Conservation (phyloP, 2,113 vertebrate species). For the Cinclus cinclus region DNA sequence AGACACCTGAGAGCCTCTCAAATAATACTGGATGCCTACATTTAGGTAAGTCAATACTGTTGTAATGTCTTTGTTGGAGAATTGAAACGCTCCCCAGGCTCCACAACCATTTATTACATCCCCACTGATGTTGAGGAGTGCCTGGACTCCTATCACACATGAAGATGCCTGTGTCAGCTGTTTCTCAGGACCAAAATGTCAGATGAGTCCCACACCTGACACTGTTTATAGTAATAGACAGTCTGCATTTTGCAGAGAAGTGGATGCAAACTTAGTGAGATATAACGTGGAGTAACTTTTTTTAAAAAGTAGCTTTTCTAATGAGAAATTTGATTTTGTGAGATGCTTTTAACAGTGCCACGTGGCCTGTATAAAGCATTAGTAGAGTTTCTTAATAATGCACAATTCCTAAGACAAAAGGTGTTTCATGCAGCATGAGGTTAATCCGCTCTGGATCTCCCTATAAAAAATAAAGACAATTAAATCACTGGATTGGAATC, state of each 20-base stretch:
- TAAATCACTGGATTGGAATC: constrained; percentile 54
- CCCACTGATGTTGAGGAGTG: neutral
- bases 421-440: neutral
- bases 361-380: neutral
- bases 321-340: neutral
- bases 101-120: neutral
- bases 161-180: neutral
- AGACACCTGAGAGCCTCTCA: neutral
- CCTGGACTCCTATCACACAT: neutral
- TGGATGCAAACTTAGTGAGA: neutral
- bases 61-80: neutral
- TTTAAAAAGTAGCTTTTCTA: neutral
- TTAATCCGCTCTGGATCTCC: neutral
- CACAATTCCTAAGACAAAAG: neutral
- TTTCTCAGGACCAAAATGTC: neutral
- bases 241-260: neutral
- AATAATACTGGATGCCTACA: neutral
- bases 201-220: neutral
- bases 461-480: neutral
- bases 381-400: neutral
- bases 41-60: neutral
- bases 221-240: neutral
- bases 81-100: neutral
- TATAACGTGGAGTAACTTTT: neutral
- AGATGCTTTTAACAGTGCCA: neutral